phyloP scores from a whole-genome alignment of 2,888 invertebrate genomes.

The Blastobasis adustella region DNA sequence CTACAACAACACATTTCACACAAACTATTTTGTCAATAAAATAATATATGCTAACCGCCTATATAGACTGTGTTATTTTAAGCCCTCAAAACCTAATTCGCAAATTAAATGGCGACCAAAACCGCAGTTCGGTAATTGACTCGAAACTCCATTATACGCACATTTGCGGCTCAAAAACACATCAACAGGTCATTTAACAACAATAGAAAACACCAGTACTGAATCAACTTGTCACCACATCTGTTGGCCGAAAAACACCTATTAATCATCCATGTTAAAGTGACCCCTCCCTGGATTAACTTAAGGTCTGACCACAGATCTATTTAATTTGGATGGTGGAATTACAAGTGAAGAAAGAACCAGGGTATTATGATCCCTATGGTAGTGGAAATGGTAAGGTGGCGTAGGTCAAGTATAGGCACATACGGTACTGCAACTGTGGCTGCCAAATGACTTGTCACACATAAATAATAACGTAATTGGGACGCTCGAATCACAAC shows the following conservation, averaged over 20 bases:
- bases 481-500: conserved; percentile 50
- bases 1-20: too few species aligned
- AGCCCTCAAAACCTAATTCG: background rate
- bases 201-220: conserved; percentile 26
- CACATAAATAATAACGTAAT: conserved; percentile 69
- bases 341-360: conserved; percentile 7
- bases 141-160: conserved; percentile 39
- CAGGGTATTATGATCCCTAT: conserved; percentile 20
- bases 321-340: too few species aligned
- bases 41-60: too few species aligned
- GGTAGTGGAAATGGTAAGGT: background rate
- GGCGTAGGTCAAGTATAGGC: conserved; percentile 19
- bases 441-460: conserved; percentile 38
- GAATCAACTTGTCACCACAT: conserved; percentile 28
- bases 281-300: too few species aligned
- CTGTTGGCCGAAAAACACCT: conserved; percentile 15
- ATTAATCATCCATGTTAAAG: background rate
- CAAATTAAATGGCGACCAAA: background rate
- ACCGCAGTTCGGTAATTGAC: conserved; percentile 9
- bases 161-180: conserved; percentile 49
- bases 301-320: too few species aligned
- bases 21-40: too few species aligned
- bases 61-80: too few species aligned
- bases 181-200: conserved; percentile 26
- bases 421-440: conserved; percentile 26